These are phyloP conservation scores for Dromiciops gliroides DNA, from an alignment of 2,113 vertebrate species.

Conservation along the genomic window DNA sequence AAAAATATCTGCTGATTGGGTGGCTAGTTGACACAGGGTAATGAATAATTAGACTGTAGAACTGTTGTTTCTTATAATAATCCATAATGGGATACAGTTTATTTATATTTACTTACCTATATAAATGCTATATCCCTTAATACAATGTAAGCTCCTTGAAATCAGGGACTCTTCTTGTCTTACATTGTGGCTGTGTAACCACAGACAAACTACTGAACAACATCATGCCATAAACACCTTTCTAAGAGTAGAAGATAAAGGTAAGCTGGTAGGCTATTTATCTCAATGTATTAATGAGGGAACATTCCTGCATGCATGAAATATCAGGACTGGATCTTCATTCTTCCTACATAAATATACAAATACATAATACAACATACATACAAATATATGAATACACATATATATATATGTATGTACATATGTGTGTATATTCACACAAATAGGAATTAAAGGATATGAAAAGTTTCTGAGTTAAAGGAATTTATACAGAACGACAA, in stretches of 20 bases:
- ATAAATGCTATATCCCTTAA: not conserved
- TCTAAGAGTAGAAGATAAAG: not conserved
- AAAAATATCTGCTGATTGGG: not conserved
- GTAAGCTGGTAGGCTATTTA: not conserved
- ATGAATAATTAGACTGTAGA: not conserved
- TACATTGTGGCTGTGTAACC: not conserved
- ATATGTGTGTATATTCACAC: not conserved
- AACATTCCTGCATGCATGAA: not conserved
- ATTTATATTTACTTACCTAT: not conserved
- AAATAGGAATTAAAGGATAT: not conserved
- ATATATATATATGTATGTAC: not conserved
- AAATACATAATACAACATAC: not conserved
- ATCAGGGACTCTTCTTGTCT: not conserved
- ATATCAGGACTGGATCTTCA: not conserved
- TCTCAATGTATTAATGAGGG: not conserved
- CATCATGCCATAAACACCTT: not conserved
- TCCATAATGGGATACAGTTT: not conserved
- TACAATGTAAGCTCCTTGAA: not conserved
- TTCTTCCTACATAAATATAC: not conserved
- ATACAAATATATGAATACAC: not conserved
- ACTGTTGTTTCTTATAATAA: not conserved
- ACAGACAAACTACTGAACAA: not conserved
- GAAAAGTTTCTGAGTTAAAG: not conserved
- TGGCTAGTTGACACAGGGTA: not conserved
- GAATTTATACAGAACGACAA: not conserved